These are phyloP conservation scores for Actenoides hombroni DNA, from an alignment of 2,113 vertebrate genomes.

Conservation along the genomic window DNA sequence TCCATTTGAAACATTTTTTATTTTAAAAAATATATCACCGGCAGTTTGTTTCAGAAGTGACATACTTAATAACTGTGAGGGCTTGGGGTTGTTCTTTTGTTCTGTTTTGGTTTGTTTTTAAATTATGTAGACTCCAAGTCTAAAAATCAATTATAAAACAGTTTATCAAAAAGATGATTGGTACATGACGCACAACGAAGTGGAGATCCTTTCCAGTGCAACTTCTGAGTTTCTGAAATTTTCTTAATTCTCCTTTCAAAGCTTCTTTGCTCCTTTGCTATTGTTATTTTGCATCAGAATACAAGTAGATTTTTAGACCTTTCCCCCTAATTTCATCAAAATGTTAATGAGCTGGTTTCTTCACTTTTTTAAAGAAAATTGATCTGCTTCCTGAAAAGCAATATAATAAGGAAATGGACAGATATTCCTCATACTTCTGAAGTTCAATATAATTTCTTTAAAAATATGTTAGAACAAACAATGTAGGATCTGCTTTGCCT, in stretches of 20 bases:
- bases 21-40: neutral
- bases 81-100: accelerated
- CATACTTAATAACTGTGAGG: neutral
- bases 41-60: too few species aligned
- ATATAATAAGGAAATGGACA: neutral
- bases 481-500: neutral
- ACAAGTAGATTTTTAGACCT: neutral
- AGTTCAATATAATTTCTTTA: neutral
- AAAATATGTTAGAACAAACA: neutral
- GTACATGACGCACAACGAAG: neutral
- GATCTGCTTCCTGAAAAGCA: neutral
- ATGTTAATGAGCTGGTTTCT: constrained; percentile 38
- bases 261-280: neutral
- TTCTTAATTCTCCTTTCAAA: neutral
- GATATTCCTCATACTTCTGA: neutral
- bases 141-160: neutral
- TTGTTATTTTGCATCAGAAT: neutral
- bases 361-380: constrained; percentile 12
- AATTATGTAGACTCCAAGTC: neutral
- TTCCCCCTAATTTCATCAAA: constrained; percentile 47
- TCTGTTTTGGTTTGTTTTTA: neutral
- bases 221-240: neutral
- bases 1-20: neutral
- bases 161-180: neutral
- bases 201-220: neutral